These are phyloP conservation scores for Daboia siamensis DNA, from an alignment of 2,113 vertebrate species.

Conservation along the genomic window DNA sequence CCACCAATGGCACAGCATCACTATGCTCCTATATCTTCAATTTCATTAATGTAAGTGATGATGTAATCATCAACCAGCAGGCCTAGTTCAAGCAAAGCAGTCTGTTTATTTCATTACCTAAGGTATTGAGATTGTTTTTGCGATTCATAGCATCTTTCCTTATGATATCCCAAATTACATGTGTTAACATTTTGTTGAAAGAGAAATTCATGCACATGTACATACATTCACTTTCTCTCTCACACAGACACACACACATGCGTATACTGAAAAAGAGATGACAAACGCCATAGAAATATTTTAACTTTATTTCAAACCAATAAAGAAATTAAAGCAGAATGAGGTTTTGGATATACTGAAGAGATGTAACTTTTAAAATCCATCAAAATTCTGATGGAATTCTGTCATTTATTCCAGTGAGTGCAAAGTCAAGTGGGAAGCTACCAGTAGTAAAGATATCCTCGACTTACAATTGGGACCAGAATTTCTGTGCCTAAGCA, in stretches of 20 bases:
- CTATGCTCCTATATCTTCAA: not conserved
- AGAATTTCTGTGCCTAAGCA: not conserved
- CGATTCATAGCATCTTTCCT: slow-evolving; percentile 1
- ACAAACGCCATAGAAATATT: not conserved
- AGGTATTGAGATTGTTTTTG: slow-evolving; percentile 2
- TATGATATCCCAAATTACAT: not conserved
- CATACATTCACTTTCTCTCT: not conserved
- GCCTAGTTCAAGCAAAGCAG: not conserved
- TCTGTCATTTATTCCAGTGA: not conserved
- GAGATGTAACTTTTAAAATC: too few relatives aligned
- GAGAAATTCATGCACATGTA: not conserved
- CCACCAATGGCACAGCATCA: not conserved
- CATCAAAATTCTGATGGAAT: too few relatives aligned
- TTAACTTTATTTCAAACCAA: not conserved
- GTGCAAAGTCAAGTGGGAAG: too few relatives aligned
- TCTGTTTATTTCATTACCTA: slow-evolving; percentile 2
- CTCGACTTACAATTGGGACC: not conserved
- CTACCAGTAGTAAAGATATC: not conserved
- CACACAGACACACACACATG: not conserved
- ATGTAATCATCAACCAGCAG: not conserved
- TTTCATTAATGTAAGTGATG: not conserved
- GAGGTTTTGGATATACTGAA: not conserved
- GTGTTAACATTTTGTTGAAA: slow-evolving; percentile 8
- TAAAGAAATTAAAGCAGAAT: not conserved
- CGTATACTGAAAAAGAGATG: not conserved